phyloP scores from a whole-genome alignment of 2,888 invertebrate genomes.

The Macaria liturata region DNA sequence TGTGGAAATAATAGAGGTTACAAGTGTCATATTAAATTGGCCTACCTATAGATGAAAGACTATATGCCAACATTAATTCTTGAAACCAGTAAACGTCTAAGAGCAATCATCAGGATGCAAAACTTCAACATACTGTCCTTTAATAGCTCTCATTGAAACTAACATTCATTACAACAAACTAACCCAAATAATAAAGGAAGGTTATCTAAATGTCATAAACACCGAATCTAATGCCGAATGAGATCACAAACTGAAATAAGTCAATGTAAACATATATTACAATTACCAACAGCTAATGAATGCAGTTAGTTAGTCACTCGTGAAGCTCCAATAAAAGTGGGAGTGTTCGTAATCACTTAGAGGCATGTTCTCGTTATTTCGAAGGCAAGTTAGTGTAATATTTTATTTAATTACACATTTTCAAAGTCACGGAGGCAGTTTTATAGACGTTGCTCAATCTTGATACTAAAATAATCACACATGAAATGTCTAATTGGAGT shows the following conservation, averaged over 20 bases:
- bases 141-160: too few relatives aligned
- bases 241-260: slow-evolving; percentile 1
- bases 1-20: too few relatives aligned
- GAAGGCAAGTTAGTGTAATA: slow-evolving; percentile 30
- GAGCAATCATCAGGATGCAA: too few relatives aligned
- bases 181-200: slow-evolving; percentile 1
- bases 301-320: slow-evolving; percentile 16
- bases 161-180: too few relatives aligned
- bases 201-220: slow-evolving; percentile 1
- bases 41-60: too few relatives aligned
- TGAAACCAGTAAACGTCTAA: too few relatives aligned
- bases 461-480: slow-evolving; percentile 16
- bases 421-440: slow-evolving; percentile 29
- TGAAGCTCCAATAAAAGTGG: slow-evolving; percentile 18
- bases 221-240: not conserved
- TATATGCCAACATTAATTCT: too few relatives aligned
- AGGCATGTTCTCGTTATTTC: slow-evolving; percentile 7
- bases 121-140: too few relatives aligned
- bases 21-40: too few relatives aligned
- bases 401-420: slow-evolving; percentile 20
- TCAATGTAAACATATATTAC: slow-evolving; percentile 1
- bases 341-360: slow-evolving; percentile 18
- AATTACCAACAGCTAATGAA: slow-evolving; percentile 2
- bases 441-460: slow-evolving; percentile 27
- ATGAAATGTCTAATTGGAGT: slow-evolving; percentile 25